Conservation (phyloP, 2,113 vertebrate species). For the Syrrhaptes paradoxus region DNA sequence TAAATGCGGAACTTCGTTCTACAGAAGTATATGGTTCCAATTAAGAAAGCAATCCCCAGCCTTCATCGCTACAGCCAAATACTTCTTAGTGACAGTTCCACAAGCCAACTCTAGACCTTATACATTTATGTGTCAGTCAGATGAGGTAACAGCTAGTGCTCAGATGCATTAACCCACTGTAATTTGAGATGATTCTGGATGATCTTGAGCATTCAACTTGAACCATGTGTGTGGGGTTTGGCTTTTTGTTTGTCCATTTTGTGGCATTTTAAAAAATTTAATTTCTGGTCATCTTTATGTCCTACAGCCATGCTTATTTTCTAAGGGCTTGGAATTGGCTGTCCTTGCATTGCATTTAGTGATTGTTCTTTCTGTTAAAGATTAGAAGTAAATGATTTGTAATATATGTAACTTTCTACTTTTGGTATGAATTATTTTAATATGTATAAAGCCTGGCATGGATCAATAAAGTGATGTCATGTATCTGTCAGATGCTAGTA, state of each 20-base stretch:
- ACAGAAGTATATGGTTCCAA: background rate
- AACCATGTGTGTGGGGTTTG: background rate
- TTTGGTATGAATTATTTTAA: background rate
- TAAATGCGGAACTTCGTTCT: background rate
- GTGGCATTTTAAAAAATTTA: background rate
- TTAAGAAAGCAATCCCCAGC: background rate
- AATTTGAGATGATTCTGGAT: background rate
- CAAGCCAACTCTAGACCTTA: background rate
- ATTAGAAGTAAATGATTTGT: background rate
- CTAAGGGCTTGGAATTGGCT: background rate
- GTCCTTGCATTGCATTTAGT: background rate
- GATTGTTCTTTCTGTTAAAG: background rate
- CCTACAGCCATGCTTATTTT: background rate
- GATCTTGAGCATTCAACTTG: background rate
- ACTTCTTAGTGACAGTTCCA: background rate
- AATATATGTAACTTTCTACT: background rate
- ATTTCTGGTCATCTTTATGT: background rate
- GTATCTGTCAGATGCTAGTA: background rate
- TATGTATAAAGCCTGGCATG: background rate
- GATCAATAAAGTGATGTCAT: background rate
- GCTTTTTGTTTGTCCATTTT: background rate
- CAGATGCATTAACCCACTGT: background rate
- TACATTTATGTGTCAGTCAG: background rate
- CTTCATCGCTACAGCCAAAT: background rate
- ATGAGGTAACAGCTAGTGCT: background rate